Evolutionary conservation across 2,888 invertebrate genomes (phyloP).

Genomic region (Limnephilus auricula): DNA sequence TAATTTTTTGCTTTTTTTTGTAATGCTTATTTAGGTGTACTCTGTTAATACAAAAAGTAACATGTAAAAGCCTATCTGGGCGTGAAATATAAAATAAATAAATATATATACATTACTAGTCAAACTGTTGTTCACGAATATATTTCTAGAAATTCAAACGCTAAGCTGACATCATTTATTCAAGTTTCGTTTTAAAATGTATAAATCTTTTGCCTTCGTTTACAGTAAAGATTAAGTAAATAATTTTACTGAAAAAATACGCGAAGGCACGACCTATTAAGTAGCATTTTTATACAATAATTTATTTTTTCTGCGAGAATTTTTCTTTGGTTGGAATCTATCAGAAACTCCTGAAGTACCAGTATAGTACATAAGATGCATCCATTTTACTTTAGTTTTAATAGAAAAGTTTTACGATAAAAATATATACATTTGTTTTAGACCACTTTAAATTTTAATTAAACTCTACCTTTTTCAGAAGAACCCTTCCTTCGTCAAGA

Average conservation of each 20-base stretch:
- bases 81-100: too few relatives aligned
- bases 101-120: too few relatives aligned
- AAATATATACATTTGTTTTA: too few relatives aligned
- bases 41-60: too few relatives aligned
- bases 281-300: slow-evolving; percentile 35
- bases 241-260: slow-evolving; percentile 25
- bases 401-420: neutral
- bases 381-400: neutral
- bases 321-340: neutral
- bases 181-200: neutral
- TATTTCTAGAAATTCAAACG: neutral
- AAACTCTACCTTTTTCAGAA: too few relatives aligned
- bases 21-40: too few relatives aligned
- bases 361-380: neutral
- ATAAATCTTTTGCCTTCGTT: slow-evolving; percentile 40
- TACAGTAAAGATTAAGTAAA: slow-evolving; percentile 45
- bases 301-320: neutral
- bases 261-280: slow-evolving; percentile 20
- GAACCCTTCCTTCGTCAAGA: too few relatives aligned
- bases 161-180: neutral
- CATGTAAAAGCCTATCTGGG: too few relatives aligned
- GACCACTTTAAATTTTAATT: too few relatives aligned
- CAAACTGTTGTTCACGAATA: neutral
- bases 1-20: too few relatives aligned
- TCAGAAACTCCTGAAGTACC: neutral